phyloP scores from a whole-genome alignment of 1,140 invertebrate genomes.

The Neelides sp. region DNA sequence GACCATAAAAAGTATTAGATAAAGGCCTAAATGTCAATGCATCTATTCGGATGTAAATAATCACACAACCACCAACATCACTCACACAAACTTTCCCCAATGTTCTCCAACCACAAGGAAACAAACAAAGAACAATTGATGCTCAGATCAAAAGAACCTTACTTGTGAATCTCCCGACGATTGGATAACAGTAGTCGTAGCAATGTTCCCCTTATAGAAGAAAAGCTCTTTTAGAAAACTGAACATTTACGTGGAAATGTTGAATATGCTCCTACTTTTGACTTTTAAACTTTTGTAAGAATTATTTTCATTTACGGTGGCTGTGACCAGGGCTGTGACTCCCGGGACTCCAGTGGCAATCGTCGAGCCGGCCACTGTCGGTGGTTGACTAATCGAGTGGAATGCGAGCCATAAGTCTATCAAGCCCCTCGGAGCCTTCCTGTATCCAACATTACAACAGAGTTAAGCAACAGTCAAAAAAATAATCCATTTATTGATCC shows the following conservation, averaged over 20 bases:
- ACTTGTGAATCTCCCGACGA: no score
- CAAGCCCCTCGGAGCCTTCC: conserved; percentile 79
- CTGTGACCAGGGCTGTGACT: conserved; percentile 18
- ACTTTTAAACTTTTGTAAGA: neutral
- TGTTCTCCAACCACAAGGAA: no score
- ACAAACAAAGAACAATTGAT: no score
- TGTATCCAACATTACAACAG: no score
- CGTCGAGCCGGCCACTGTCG: conserved; percentile 25
- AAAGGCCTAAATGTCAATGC: no score
- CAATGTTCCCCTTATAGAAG: conserved; percentile 11
- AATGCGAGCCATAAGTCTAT: conserved; percentile 83
- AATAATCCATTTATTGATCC: no score
- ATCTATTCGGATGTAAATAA: no score
- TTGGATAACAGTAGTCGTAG: conserved; percentile 19
- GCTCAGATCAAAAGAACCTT: no score
- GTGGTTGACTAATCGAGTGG: conserved; percentile 50
- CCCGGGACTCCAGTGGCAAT: conserved; percentile 30
- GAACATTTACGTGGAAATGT: neutral
- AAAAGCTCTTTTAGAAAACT: conserved; percentile 9
- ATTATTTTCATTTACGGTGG: neutral
- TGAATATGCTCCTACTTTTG: neutral
- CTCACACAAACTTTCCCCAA: no score
- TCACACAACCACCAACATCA: no score
- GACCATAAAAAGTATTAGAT: neutral
- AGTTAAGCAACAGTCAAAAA: no score